Evolutionary conservation across 2,797 vertebrate species (phyloP).

Genomic region (Manis crassicaudata): DNA sequence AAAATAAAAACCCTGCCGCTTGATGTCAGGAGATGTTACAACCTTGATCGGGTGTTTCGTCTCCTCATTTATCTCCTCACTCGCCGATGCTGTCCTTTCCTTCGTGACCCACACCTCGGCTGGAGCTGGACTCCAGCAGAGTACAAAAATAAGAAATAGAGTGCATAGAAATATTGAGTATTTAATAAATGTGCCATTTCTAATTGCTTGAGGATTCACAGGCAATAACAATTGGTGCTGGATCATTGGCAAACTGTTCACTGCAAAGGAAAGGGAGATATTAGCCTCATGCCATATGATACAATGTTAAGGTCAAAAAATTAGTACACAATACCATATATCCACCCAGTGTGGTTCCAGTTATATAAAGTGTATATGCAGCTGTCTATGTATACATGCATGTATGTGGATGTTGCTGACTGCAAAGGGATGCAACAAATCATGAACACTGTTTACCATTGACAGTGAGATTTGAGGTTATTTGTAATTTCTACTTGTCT

Average conservation of each 20-base stretch:
- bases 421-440: neutral
- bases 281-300: neutral
- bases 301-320: neutral
- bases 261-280: neutral
- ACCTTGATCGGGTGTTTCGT: too few relatives aligned
- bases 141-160: slow-evolving; percentile 43
- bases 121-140: neutral
- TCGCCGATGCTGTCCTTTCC: too few relatives aligned
- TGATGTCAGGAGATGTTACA: too few relatives aligned
- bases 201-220: slow-evolving; percentile 17
- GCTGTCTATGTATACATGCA: neutral
- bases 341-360: neutral
- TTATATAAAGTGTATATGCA: neutral
- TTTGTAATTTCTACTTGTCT: slow-evolving; percentile 23
- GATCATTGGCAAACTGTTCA: neutral
- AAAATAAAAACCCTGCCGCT: too few relatives aligned
- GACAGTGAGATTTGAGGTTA: neutral
- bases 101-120: too few relatives aligned
- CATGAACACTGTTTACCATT: neutral
- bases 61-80: too few relatives aligned
- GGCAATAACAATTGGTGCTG: neutral
- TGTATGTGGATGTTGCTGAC: neutral
- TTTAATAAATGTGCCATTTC: slow-evolving; percentile 2
- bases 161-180: neutral
- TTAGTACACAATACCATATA: neutral